A percentile compares a stretch with the other conserved stretches of the same genome.
These are phyloP conservation scores for Mya arenaria DNA, from an alignment of 1,140 invertebrate genomes.

Conservation along the genomic window DNA sequence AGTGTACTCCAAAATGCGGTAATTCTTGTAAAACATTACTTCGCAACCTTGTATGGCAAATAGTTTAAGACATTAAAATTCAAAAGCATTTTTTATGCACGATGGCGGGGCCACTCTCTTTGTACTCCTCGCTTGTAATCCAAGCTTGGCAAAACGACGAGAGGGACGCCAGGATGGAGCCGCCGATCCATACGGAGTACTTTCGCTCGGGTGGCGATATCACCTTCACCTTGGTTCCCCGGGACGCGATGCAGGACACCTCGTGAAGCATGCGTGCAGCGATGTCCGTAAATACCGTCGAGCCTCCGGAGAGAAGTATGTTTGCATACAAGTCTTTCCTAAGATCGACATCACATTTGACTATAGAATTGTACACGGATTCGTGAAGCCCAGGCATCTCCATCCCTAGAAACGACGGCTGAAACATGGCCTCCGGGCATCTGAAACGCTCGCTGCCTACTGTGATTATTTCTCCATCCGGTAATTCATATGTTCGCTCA, in stretches of 20 bases:
- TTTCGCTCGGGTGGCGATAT: slow-evolving; percentile 42
- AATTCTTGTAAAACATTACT: too few species aligned
- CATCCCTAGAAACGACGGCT: slow-evolving; percentile 69
- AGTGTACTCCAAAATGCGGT: too few species aligned
- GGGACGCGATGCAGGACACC: slow-evolving; percentile 29
- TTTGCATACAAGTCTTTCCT: slow-evolving; percentile 30
- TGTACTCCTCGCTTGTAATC: slow-evolving; percentile 87
- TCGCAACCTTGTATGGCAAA: too few species aligned
- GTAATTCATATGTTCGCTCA: slow-evolving; percentile 56
- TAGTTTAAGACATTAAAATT: too few species aligned
- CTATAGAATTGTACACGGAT: slow-evolving; percentile 11
- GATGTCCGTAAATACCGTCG: slow-evolving; percentile 28
- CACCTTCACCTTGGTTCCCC: slow-evolving; percentile 36
- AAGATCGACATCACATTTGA: slow-evolving; percentile 31
- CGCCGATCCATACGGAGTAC: slow-evolving; percentile 38
- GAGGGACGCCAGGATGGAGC: slow-evolving; percentile 25
- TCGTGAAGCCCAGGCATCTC: slow-evolving; percentile 9
- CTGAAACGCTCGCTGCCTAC: slow-evolving; percentile 88
- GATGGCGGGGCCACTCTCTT: slow-evolving; percentile 90
- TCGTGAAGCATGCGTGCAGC: slow-evolving; percentile 30
- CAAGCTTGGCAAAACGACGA: slow-evolving; percentile 85
- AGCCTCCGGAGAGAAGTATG: slow-evolving; percentile 34
- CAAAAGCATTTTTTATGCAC: slow-evolving; percentile 52
- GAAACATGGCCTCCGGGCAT: slow-evolving; percentile 87
- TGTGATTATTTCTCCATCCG: slow-evolving; percentile 82